A percentile compares a stretch with the other conserved stretches of the same genome.
phyloP scores from a whole-genome alignment of 2,888 invertebrate species.

The Melanophora roralis region DNA sequence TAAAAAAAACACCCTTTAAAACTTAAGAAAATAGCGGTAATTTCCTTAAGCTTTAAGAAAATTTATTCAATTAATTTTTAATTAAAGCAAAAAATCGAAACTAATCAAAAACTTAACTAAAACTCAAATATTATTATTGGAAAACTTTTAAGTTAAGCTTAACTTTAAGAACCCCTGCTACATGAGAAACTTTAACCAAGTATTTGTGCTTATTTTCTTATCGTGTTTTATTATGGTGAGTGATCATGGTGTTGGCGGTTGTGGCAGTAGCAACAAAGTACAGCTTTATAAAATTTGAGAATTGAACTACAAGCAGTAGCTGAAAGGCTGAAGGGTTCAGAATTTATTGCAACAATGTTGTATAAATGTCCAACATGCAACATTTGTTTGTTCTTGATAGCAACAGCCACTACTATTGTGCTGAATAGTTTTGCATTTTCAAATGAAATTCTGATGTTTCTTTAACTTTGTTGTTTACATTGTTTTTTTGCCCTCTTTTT shows the following conservation, averaged over 20 bases:
- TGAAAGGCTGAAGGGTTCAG: background rate
- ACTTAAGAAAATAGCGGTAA: no score
- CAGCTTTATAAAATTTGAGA: background rate
- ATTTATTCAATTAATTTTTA: no score
- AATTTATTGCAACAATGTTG: background rate
- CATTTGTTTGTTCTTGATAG: slow-evolving; percentile 22
- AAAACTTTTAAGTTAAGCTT: no score
- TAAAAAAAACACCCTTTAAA: no score
- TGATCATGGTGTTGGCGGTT: slow-evolving; percentile 9
- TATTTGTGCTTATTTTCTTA: slow-evolving; percentile 43
- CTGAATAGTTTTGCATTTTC: slow-evolving; percentile 11
- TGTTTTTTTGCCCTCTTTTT: no score
- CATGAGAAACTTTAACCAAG: slow-evolving; percentile 38
- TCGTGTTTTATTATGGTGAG: background rate
- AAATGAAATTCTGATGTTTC: background rate
- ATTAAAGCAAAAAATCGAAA: no score
- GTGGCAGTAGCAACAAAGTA: background rate
- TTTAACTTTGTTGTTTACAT: background rate
- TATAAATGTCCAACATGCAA: slow-evolving; percentile 30
- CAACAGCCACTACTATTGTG: background rate
- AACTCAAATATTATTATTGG: no score
- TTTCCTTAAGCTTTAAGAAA: no score
- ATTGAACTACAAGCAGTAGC: background rate
- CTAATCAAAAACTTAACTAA: no score
- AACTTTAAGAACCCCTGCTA: no score